These are phyloP conservation scores for Antheraea yamamai DNA, from an alignment of 2,888 invertebrate species.

Conservation along the genomic window DNA sequence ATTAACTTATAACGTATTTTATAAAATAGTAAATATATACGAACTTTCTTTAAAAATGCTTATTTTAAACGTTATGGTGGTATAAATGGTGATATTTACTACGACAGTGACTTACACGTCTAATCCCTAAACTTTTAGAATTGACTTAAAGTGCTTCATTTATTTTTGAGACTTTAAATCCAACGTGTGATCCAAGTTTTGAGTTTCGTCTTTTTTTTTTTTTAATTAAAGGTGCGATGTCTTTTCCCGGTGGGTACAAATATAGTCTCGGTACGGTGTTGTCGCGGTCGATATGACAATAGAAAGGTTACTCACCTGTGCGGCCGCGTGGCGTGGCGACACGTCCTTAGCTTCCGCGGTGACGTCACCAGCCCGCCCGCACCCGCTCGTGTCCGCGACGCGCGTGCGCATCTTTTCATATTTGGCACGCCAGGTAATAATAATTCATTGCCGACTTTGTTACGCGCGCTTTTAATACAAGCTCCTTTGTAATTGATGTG, in stretches of 20 bases:
- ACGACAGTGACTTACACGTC: no score
- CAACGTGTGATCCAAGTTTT: no score
- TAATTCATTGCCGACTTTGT: background rate
- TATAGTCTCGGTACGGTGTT: slow-evolving; percentile 26
- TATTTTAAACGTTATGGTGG: no score
- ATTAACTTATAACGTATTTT: no score
- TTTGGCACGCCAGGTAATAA: background rate
- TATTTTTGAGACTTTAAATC: no score
- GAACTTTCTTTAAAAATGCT: no score
- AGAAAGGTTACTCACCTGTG: slow-evolving; percentile 60
- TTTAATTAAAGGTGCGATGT: no score
- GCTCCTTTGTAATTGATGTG: background rate
- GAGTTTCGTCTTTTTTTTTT: no score
- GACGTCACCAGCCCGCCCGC: slow-evolving; percentile 53
- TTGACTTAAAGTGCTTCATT: no score
- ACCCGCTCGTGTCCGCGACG: slow-evolving; percentile 5
- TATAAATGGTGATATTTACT: no score
- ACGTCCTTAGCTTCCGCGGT: slow-evolving; percentile 72
- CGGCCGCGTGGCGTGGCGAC: slow-evolving; percentile 47
- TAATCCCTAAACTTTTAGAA: no score
- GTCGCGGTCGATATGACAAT: slow-evolving; percentile 48
- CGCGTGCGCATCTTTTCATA: slow-evolving; percentile 12
- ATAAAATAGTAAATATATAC: no score
- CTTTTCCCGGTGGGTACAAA: slow-evolving; percentile 19
- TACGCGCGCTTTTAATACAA: background rate